Conservation (phyloP, 1,140 invertebrate species). For the Hyposmocoma kahamanoa region DNA sequence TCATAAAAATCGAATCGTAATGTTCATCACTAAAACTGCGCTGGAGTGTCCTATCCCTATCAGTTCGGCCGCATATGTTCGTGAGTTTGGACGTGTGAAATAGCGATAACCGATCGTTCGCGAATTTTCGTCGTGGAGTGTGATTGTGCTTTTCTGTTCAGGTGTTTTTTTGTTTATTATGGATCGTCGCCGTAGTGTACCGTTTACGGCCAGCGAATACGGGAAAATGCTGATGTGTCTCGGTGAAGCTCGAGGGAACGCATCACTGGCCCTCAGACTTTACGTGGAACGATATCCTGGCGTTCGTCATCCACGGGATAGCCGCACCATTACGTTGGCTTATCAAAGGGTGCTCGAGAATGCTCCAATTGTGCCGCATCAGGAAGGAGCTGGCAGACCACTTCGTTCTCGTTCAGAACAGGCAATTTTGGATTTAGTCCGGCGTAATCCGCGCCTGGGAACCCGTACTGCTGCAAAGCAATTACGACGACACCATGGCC, state of each 20-base stretch:
- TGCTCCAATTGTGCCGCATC: background rate
- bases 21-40: too few relatives aligned
- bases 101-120: too few relatives aligned
- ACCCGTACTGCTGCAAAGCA: background rate
- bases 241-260: background rate
- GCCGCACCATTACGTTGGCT: background rate
- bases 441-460: background rate
- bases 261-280: background rate
- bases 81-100: too few relatives aligned
- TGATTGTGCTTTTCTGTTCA: too few relatives aligned
- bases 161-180: too few relatives aligned
- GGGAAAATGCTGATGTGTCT: background rate
- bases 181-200: too few relatives aligned
- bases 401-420: background rate
- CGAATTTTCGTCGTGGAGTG: too few relatives aligned
- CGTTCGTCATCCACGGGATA: background rate
- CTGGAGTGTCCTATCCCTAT: too few relatives aligned
- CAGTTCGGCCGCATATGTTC: too few relatives aligned
- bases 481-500: background rate
- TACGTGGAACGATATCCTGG: background rate
- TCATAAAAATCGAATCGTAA: too few relatives aligned
- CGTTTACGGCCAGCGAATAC: too few relatives aligned
- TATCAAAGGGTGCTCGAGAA: background rate
- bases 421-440: background rate
- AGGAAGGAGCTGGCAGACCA: background rate